phyloP scores from a whole-genome alignment of 2,797 vertebrate genomes.

The Aldrovandia affinis region DNA sequence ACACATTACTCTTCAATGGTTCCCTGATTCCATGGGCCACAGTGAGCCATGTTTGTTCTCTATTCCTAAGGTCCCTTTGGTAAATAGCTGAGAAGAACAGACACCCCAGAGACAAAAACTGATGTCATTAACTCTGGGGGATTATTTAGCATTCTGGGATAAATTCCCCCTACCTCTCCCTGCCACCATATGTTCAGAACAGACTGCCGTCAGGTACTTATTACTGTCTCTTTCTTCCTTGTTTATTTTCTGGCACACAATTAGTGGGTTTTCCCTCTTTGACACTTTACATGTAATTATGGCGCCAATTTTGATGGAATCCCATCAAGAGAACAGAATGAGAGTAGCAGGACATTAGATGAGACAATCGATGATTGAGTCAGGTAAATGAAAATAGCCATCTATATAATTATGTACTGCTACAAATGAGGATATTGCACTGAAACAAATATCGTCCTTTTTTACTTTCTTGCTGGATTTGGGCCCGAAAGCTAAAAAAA shows the following conservation, averaged over 20 bases:
- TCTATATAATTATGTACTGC: not conserved
- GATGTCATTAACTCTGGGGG: constrained; percentile 13
- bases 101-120: not conserved
- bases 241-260: constrained; percentile 19
- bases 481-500: not conserved
- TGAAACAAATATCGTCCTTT: not conserved
- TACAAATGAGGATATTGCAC: not conserved
- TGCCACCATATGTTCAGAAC: not conserved
- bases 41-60: constrained; percentile 35
- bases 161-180: not conserved
- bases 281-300: constrained; percentile 33
- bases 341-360: not conserved
- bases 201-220: not conserved
- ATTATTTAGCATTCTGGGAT: not conserved
- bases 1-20: constrained; percentile 40
- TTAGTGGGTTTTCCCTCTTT: constrained; percentile 26
- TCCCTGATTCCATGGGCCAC: not conserved
- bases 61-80: constrained; percentile 30
- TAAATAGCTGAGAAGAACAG: constrained; percentile 23
- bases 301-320: constrained; percentile 26
- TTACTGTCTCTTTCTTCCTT: constrained; percentile 8
- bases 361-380: constrained; percentile 25
- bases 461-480: not conserved
- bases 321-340: constrained; percentile 22
- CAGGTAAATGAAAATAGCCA: constrained; percentile 29